Evolutionary conservation across 2,797 vertebrate species (phyloP).

Genomic region (Muscicapa striata): DNA sequence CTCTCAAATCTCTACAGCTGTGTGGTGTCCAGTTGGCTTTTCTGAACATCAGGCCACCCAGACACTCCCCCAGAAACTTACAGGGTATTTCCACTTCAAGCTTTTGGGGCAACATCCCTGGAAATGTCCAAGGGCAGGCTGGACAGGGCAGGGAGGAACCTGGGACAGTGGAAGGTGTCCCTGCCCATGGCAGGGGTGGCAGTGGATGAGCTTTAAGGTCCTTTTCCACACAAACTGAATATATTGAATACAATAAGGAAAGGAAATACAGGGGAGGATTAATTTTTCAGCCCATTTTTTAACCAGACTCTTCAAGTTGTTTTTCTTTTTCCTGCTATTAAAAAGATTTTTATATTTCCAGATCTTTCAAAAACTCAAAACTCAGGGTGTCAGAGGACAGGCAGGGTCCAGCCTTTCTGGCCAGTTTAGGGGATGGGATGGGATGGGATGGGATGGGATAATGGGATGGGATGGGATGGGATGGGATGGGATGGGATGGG

Average conservation of each 20-base stretch:
- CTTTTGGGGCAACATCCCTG: neutral
- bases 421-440: neutral
- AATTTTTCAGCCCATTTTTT: neutral
- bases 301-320: neutral
- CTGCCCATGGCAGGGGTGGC: neutral
- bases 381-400: neutral
- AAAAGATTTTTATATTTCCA: neutral
- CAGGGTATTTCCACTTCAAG: neutral
- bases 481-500: neutral
- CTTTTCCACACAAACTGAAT: neutral
- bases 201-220: neutral
- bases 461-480: too few relatives aligned
- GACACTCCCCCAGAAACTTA: neutral
- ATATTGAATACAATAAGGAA: neutral
- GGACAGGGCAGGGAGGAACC: accelerated
- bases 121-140: accelerated
- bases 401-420: neutral
- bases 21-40: neutral
- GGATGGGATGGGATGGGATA: too few relatives aligned
- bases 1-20: neutral
- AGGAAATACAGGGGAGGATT: neutral
- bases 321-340: neutral
- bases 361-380: neutral
- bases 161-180: neutral
- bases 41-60: neutral